Percentiles rank a stretch among this genome's conserved stretches.
Evolutionary conservation across 2,888 invertebrate genomes (phyloP).

Genomic region (Cryptophagus acutangulus): DNA sequence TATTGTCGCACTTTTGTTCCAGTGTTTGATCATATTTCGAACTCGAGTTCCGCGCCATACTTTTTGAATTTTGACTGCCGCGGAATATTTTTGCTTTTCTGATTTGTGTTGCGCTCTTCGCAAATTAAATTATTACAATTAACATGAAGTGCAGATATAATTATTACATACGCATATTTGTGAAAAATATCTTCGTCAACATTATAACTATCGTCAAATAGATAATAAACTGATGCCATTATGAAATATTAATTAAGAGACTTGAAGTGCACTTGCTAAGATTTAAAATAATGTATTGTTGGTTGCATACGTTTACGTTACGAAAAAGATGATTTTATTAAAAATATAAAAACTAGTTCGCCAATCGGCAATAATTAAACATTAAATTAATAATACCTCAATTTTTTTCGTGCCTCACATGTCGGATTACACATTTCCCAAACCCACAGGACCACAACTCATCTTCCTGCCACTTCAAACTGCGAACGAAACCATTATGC

Average conservation of each 20-base stretch:
- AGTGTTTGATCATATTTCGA: slow-evolving; percentile 30
- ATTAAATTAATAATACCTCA: not conserved
- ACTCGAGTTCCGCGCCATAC: slow-evolving; percentile 36
- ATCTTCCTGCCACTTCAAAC: slow-evolving; percentile 52
- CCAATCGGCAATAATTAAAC: not conserved
- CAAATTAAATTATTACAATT: slow-evolving; percentile 8
- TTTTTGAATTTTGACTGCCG: slow-evolving; percentile 40
- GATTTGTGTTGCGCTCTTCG: slow-evolving; percentile 17
- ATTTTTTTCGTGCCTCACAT: slow-evolving; percentile 28
- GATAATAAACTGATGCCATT: slow-evolving; percentile 44
- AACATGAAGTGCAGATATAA: not conserved
- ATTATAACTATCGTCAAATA: slow-evolving; percentile 32
- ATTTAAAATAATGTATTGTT: not conserved
- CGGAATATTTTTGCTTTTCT: slow-evolving; percentile 31
- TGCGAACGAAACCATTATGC: slow-evolving; percentile 55
- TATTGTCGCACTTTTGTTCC: slow-evolving; percentile 31
- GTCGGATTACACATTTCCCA: slow-evolving; percentile 50
- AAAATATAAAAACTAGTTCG: not conserved
- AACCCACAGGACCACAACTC: slow-evolving; percentile 57
- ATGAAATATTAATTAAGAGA: slow-evolving; percentile 4
- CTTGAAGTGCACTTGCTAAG: not conserved
- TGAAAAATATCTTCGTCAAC: slow-evolving; percentile 30
- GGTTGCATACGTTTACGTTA: not conserved
- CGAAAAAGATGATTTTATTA: slow-evolving; percentile 1
- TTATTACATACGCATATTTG: slow-evolving; percentile 29